Conservation (phyloP, 2,113 vertebrate genomes). For the Aegypius monachus region DNA sequence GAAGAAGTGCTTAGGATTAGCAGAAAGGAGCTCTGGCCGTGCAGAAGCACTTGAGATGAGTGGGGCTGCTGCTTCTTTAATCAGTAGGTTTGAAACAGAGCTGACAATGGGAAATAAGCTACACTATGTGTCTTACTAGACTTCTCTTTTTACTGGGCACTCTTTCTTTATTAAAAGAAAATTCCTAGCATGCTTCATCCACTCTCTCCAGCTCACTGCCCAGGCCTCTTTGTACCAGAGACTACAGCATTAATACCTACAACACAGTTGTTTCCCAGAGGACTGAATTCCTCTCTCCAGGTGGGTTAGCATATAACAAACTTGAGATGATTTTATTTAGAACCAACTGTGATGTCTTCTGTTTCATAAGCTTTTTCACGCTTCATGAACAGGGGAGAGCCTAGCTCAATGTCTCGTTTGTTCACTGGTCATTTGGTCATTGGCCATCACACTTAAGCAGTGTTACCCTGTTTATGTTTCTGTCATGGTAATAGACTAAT, state of each 20-base stretch:
- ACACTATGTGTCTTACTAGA: background rate
- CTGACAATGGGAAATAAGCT: background rate
- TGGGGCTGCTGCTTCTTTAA: background rate
- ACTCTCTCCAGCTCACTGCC: background rate
- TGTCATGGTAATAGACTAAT: background rate
- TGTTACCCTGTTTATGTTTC: background rate
- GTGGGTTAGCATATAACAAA: background rate
- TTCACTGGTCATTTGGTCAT: rapidly evolving
- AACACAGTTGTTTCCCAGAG: background rate
- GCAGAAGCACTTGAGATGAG: conserved; percentile 3
- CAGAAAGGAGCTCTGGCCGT: background rate
- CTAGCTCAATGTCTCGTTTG: background rate
- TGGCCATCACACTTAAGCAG: background rate
- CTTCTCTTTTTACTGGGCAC: background rate
- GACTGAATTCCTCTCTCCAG: background rate
- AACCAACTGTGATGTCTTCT: background rate
- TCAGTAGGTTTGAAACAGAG: conserved; percentile 13
- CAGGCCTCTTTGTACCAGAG: background rate
- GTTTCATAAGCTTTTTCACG: background rate
- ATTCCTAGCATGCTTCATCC: background rate
- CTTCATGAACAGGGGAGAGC: background rate
- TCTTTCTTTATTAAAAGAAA: background rate
- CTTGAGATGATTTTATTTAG: background rate
- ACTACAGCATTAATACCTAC: background rate
- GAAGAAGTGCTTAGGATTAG: background rate